Base-by-base conservation (phyloP, 92 coral and sea anemone species). In the Blastomussa wellsi region DNA sequence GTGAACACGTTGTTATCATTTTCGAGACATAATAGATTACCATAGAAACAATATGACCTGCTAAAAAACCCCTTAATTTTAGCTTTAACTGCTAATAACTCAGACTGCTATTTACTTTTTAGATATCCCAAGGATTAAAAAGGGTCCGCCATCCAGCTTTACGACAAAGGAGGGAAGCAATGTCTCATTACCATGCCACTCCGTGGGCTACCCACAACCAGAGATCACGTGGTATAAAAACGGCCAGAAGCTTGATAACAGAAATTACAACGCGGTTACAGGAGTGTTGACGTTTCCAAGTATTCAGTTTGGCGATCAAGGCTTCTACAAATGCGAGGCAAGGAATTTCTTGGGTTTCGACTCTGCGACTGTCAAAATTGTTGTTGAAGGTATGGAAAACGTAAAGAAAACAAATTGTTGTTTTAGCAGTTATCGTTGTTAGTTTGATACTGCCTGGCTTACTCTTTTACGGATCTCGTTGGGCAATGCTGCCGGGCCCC, bases 191-290 rank as follows among this genome's bases (percentile, higher is more conserved):
- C 83, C 84, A 14, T 93, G 92, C 79, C 38, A 71, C 69, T 70
- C 93, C 47, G 19, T 62, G 42, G 97, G 97, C 42, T 91, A 91
- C 62, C 97, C 97, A 0, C 42, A 38, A 49, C 97, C 97, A 28
- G 86, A 75, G 57, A 51, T 91, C 90, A 87, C 91, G 79, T 93
- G 97, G 97, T 88, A 79, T 71, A 90, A 90, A 57, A 76, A 78
- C 41, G 84, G 67, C 20, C 59, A 74, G 28, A 53, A 87, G 64
- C 32, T 86, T 44, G 64, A 76, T 59, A 74, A 57, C 17, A 65
- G 79, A 26, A 14, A 38, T 47, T 80, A 72, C 60, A 74, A 83
- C 42, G 47, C 59, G 33, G 89, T 74, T 15, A 91, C 72, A 39
- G 93, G 93, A 22, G 55, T 24, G n/a, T 29, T 93, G 57, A 80